Evolutionary conservation across 2,888 invertebrate species (phyloP), one percentile per base, ranked within the genome.

Genomic region (Oegoconia quadripuncta): DNA sequence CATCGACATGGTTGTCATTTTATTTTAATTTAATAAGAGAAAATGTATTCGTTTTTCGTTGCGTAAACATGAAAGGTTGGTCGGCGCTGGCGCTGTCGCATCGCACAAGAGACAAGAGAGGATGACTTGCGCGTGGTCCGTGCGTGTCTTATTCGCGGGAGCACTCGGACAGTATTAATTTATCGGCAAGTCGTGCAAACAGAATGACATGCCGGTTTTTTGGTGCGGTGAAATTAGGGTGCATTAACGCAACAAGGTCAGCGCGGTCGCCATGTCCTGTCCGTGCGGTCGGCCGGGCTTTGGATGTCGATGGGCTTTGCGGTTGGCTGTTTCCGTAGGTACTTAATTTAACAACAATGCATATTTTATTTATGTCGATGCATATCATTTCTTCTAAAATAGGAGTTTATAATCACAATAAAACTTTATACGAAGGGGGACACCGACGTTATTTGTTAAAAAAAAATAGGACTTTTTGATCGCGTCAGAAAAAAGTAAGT

Each of bases 181-280:
- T 81, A 84, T 80, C 69, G 72, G 52, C 70, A 73, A 80, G 74
- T 79, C 81, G 80, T 82, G 86, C 81, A 80, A 80, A 78, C 79
- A 74, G 66, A 67, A 66, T 81, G 81, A 83, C 75, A 74, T 76
- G 76, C 73, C 65, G 64, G 75, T 75, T 82, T 78, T 83, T 77
- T 68, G 70, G 67, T 67, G 68, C 62, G 66, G 78, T 74, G 77
- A 86, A 86, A 84, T 86, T 84, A 78, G 84, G 83, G 82, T 84
- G 78, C 79, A 81, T 80, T 84, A 83, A 80, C 65, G 76, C 67
- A 82, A 82, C 84, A 86, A 80, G 86, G 84, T 81, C 80, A 77
- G 52, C 61, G 57, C 64, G 65, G 65, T 67, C 62, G 60, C 46
- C 52, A 48, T 58, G 67, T 68, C 70, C 68, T 66, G 59, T 48